phyloP scores from a whole-genome alignment of 2,888 invertebrate genomes.

The Drosophila pseudotalamancana region DNA sequence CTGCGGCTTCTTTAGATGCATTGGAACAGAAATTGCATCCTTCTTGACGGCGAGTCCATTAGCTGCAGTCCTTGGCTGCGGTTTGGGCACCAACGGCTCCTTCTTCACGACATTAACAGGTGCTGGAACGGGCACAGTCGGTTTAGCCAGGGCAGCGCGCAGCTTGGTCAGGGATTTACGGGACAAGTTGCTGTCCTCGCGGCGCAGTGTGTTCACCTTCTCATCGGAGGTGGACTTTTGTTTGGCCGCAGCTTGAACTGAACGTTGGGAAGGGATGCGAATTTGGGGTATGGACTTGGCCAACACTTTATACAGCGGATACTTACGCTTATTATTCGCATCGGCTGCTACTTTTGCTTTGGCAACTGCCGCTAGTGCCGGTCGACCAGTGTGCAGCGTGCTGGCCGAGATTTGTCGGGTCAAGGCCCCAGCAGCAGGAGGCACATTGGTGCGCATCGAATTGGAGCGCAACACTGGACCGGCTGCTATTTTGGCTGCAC shows the following conservation, averaged over 20 bases:
- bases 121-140: slow-evolving; percentile 12
- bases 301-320: not conserved
- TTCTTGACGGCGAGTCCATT: not conserved
- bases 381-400: slow-evolving; percentile 27
- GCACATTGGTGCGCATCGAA: slow-evolving; percentile 65
- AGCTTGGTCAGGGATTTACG: slow-evolving; percentile 81
- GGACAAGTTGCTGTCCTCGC: slow-evolving; percentile 83
- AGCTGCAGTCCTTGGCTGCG: slow-evolving; percentile 11
- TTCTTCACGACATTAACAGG: slow-evolving; percentile 5
- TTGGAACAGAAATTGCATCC: not conserved
- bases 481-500: slow-evolving; percentile 13
- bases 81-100: slow-evolving; percentile 10
- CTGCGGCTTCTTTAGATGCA: slow-evolving; percentile 16
- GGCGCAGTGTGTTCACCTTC: slow-evolving; percentile 62
- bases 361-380: slow-evolving; percentile 60
- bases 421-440: slow-evolving; percentile 17
- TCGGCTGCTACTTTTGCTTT: slow-evolving; percentile 70
- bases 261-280: slow-evolving; percentile 6
- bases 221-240: slow-evolving; percentile 45
- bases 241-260: slow-evolving; percentile 23
- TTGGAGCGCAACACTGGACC: slow-evolving; percentile 69
- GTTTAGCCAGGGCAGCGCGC: slow-evolving; percentile 76
- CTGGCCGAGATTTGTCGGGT: slow-evolving; percentile 41
- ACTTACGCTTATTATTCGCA: slow-evolving; percentile 50
- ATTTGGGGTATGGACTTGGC: slow-evolving; percentile 2